Conservation (phyloP, 2,113 vertebrate species). For the Xiphophorus maculatus region DNA sequence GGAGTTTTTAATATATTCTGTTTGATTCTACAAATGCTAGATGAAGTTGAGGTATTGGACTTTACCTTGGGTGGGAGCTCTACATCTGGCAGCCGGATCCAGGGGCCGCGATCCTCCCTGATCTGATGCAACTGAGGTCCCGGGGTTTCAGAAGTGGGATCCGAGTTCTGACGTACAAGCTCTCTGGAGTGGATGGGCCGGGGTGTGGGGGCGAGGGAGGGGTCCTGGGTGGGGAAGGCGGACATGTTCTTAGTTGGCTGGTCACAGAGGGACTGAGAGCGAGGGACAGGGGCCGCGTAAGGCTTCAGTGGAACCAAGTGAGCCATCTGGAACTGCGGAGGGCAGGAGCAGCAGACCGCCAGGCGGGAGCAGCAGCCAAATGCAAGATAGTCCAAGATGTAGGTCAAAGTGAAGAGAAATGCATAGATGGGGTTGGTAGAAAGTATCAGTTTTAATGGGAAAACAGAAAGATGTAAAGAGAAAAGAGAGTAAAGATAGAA, state of each 20-base stretch:
- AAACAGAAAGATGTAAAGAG: conserved; percentile 21
- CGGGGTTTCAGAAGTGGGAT: conserved; percentile 90
- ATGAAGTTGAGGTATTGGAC: neutral
- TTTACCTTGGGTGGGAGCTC: conserved; percentile 89
- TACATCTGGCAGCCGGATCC: conserved; percentile 86
- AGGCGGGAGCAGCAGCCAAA: conserved; percentile 13
- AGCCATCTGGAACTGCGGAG: conserved; percentile 88
- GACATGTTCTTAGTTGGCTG: conserved; percentile 91
- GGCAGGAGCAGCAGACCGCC: conserved; percentile 42
- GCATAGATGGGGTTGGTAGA: conserved; percentile 25
- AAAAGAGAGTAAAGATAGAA: conserved; percentile 21
- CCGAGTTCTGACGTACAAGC: conserved; percentile 90
- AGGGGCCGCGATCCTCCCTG: conserved; percentile 83
- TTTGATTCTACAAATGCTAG: neutral
- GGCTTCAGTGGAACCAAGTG: conserved; percentile 92
- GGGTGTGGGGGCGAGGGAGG: conserved; percentile 77
- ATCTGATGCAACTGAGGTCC: conserved; percentile 78
- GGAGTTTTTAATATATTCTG: neutral
- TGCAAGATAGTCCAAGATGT: conserved; percentile 36
- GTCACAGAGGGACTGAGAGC: conserved; percentile 94
- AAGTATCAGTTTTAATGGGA: neutral
- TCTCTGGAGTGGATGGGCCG: conserved; percentile 83
- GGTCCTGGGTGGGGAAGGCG: conserved; percentile 88
- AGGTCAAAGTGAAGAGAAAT: conserved; percentile 29
- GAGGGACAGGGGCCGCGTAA: conserved; percentile 89